Evolutionary conservation across 2,888 invertebrate genomes (phyloP).

Genomic region (Xylophagus ater): DNA sequence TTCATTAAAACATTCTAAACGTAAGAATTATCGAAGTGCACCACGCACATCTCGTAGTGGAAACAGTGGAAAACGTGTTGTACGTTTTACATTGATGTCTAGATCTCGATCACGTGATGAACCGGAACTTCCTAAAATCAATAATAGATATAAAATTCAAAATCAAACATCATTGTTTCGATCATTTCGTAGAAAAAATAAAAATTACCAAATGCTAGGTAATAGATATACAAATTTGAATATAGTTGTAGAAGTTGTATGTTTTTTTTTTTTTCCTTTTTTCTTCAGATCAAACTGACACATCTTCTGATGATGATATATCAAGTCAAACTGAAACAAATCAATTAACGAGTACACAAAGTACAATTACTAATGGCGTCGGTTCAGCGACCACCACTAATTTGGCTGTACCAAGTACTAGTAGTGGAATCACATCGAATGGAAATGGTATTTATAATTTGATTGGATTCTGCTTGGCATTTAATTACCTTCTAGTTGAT

Average conservation of each 20-base stretch:
- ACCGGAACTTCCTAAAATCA: conserved; percentile 13
- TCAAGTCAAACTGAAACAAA: conserved; percentile 1
- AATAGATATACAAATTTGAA: neutral
- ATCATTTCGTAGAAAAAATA: conserved; percentile 12
- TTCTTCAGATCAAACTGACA: conserved; percentile 9
- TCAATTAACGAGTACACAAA: conserved; percentile 11
- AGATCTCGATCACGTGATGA: conserved; percentile 14
- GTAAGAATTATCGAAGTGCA: conserved; percentile 12
- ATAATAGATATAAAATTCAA: conserved; percentile 4
- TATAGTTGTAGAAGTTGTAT: too few relatives aligned
- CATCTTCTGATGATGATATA: conserved; percentile 16
- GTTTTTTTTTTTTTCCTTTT: too few relatives aligned
- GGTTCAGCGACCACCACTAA: conserved; percentile 37
- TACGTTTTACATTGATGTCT: conserved; percentile 15
- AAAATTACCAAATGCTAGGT: conserved; percentile 10
- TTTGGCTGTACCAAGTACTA: conserved; percentile 53
- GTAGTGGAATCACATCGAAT: conserved; percentile 44
- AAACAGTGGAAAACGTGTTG: conserved; percentile 14
- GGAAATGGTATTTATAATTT: conserved; percentile 22
- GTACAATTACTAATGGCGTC: conserved; percentile 17
- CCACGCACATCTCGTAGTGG: conserved; percentile 15
- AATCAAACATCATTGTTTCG: conserved; percentile 10
- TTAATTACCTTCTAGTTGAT: neutral
- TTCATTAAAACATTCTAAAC: conserved; percentile 18
- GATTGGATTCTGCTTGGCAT: too few relatives aligned